Evolutionary conservation across 2,888 invertebrate species (phyloP), one percentile per base, ranked within the genome.

Genomic region (Melanostoma scalare): DNA sequence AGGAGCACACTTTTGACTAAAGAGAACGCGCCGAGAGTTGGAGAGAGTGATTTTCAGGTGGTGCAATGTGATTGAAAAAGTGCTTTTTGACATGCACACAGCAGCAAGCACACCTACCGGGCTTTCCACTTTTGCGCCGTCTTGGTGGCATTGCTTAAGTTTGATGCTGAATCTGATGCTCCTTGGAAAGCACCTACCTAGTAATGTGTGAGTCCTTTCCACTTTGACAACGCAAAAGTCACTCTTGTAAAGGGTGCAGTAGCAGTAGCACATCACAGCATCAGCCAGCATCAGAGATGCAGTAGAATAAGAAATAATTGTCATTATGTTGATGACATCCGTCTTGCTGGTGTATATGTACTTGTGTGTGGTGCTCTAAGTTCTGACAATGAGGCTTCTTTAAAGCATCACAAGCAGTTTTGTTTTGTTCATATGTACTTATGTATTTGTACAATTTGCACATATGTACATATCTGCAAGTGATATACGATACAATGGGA

Each of bases 251-350:
- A 74, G 67, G 73, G 56, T 74, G 68, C 68, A 79, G 40, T 44
- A 63, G 33, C 52, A 69, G 35, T 50, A 63, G 44, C 50, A 38
- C 48, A 68, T 33, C 52, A 53, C 55, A 9, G 10, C 6, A 40
- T 20, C 33, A 42, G 58, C 40, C 56, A 44, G 36, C 36, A 48
- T 38, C 50, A 65, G 55, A 76, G 72, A 67, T 79, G 84, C 84
- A 84, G 74, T 61, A 75, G 71, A 79, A 84, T 79, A 79, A 78
- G 71, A 80, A 79, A 76, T 85, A 80, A 80, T 80, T 85, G 85
- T 85, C 85, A 85, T 85, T 85, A 85, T 85, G 80, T 40, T 85
- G 80, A 85, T 85, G 85, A 80, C 85, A 85, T 75, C 79, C 72
- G 80, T 85, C 79, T 74, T 74, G 53, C 9, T 63, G 10, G n/a